phyloP scores from a whole-genome alignment of 2,797 vertebrate species.

The Meriones psammophilus region DNA sequence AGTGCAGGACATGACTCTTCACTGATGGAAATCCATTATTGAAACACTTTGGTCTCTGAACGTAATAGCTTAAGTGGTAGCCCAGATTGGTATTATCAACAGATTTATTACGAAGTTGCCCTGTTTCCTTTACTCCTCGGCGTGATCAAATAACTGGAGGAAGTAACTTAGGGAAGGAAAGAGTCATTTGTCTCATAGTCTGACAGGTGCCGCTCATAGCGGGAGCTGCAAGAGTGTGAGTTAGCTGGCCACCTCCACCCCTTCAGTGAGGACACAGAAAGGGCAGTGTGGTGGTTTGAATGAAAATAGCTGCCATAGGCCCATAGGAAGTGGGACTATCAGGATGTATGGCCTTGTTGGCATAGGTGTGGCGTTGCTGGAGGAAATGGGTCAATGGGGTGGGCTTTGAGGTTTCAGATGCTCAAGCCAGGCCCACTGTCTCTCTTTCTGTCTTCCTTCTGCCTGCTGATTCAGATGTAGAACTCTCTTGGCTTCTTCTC shows the following conservation, averaged over 20 bases:
- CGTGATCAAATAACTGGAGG: background rate
- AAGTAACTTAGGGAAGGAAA: background rate
- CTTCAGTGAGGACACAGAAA: background rate
- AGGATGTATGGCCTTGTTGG: background rate
- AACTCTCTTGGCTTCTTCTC: background rate
- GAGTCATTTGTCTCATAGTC: background rate
- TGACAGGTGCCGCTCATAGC: background rate
- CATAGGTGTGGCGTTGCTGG: background rate
- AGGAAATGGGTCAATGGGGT: background rate
- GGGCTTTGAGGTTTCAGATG: too few relatives aligned
- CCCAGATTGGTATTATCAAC: background rate
- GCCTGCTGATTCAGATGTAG: background rate
- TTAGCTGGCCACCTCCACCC: background rate
- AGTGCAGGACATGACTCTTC: background rate
- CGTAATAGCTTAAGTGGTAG: background rate
- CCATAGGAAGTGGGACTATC: background rate
- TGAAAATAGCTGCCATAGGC: background rate
- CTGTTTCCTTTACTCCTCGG: background rate
- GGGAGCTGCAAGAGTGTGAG: background rate
- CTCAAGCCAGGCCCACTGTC: background rate
- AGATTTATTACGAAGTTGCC: background rate
- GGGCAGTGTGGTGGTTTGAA: background rate
- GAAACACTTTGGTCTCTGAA: background rate
- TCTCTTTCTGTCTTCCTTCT: background rate
- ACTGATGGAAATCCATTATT: slow-evolving; percentile 13